Conservation (phyloP, 1,140 invertebrate genomes). For the Agraylea sexmaculata region DNA sequence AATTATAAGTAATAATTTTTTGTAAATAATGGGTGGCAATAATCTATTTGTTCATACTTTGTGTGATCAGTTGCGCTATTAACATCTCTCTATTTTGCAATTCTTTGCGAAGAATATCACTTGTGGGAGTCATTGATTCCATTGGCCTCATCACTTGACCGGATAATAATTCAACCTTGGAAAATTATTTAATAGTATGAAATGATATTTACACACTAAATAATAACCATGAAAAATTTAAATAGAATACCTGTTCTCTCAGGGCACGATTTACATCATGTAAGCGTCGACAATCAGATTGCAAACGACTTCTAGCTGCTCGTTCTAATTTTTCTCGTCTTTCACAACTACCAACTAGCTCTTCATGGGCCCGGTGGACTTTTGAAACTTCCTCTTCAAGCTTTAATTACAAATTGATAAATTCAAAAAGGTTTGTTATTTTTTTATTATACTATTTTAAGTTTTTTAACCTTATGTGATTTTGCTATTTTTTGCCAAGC, state of each 20-base stretch:
- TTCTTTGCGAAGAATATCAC: constrained; percentile 57
- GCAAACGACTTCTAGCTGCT: constrained; percentile 66
- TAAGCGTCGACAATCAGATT: constrained; percentile 67
- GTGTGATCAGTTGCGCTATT: constrained; percentile 75
- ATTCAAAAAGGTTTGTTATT: background rate
- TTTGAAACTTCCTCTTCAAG: constrained; percentile 83
- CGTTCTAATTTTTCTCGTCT: constrained; percentile 74
- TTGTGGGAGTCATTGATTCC: constrained; percentile 31
- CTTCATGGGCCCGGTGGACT: constrained; percentile 77
- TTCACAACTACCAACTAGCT: constrained; percentile 74
- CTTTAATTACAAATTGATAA: constrained; percentile 30
- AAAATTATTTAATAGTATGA: background rate
- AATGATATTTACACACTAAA: background rate
- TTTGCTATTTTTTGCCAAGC: constrained; percentile 77
- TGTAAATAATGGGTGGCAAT: too few species aligned
- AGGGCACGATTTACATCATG: constrained; percentile 68
- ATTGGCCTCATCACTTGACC: constrained; percentile 30
- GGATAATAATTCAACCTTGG: constrained; percentile 36
- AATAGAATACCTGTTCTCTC: constrained; percentile 52
- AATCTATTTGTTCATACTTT: constrained; percentile 63
- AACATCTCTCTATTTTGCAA: constrained; percentile 67
- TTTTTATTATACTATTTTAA: constrained; percentile 4
- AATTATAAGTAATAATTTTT: too few species aligned
- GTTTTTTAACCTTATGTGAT: constrained; percentile 60
- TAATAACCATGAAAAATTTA: constrained; percentile 1